These are phyloP conservation scores for Sebastes taczanowskii DNA, from an alignment of 2,797 vertebrate genomes.

Conservation along the genomic window DNA sequence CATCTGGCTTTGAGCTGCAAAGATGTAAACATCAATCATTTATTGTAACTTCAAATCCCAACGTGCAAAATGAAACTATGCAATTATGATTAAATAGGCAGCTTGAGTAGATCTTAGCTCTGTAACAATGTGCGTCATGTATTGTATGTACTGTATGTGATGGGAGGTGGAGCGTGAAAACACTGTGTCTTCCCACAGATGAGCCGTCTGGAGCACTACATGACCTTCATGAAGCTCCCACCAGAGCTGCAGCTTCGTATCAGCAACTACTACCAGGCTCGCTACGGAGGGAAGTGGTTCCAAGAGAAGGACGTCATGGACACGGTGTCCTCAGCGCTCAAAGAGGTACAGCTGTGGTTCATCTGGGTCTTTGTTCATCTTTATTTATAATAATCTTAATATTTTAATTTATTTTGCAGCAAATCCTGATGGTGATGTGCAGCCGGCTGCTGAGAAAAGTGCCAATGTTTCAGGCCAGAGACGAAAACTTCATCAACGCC, in stretches of 20 bases:
- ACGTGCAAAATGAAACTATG: no score
- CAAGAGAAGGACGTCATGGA: constrained; percentile 81
- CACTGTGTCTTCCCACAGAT: constrained; percentile 59
- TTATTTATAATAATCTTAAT: not conserved
- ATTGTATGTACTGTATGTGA: not conserved
- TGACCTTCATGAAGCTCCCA: constrained; percentile 85
- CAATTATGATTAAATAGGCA: not conserved
- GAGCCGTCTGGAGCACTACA: constrained; percentile 84
- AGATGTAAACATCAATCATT: not conserved
- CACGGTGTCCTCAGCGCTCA: constrained; percentile 79
- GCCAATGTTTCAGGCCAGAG: constrained; percentile 70
- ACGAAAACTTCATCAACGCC: constrained; percentile 73
- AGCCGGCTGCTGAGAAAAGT: constrained; percentile 74
- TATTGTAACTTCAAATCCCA: no score
- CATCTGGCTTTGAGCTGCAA: not conserved
- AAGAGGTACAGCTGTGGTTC: constrained; percentile 63
- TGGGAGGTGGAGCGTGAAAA: not conserved
- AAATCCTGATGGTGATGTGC: constrained; percentile 74
- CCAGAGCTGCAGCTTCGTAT: constrained; percentile 80
- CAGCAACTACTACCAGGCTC: constrained; percentile 81
- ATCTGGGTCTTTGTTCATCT: not conserved
- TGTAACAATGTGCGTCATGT: not conserved
- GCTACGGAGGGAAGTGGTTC: constrained; percentile 82
- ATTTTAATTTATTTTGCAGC: constrained; percentile 38
- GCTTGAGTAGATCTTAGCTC: not conserved